These are phyloP conservation scores for Notothenia coriiceps DNA, from an alignment of 2,113 vertebrate genomes.

Conservation along the genomic window DNA sequence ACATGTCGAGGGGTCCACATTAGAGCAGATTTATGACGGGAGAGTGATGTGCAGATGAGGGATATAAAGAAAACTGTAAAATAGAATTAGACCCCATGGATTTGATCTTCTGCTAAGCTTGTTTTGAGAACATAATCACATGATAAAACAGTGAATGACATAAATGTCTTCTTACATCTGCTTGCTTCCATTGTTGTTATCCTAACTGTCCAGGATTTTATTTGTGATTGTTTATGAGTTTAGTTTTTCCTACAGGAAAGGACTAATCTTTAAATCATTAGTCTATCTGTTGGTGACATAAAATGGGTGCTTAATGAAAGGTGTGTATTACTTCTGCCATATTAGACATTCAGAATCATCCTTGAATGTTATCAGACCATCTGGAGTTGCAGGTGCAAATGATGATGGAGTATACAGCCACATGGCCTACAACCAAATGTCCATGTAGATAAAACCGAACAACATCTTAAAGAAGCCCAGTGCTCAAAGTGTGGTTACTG, in stretches of 20 bases:
- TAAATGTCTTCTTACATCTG: slow-evolving; percentile 19
- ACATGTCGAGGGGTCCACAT: not conserved
- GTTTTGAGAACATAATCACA: slow-evolving; percentile 66
- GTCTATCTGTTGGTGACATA: not conserved
- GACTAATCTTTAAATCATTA: not conserved
- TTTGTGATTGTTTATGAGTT: not conserved
- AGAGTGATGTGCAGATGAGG: slow-evolving; percentile 30
- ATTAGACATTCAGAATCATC: not conserved
- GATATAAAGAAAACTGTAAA: slow-evolving; percentile 26
- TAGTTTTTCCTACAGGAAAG: not conserved
- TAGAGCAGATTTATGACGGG: slow-evolving; percentile 29
- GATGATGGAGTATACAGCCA: not conserved
- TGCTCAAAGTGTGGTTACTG: not conserved
- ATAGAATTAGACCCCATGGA: slow-evolving; percentile 57
- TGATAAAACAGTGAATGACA: slow-evolving; percentile 56
- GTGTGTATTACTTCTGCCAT: not conserved
- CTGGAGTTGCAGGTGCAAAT: not conserved
- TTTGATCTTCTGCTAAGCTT: slow-evolving; percentile 62
- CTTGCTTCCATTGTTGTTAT: slow-evolving; percentile 28
- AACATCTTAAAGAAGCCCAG: no score
- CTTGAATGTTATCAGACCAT: not conserved
- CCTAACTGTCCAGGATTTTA: not conserved
- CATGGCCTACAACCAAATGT: not conserved
- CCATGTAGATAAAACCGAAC: not conserved
- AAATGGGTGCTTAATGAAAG: not conserved